A percentile compares a stretch with the other conserved stretches of the same genome.
Conservation (phyloP, 2,888 invertebrate species). For the Phania funesta region DNA sequence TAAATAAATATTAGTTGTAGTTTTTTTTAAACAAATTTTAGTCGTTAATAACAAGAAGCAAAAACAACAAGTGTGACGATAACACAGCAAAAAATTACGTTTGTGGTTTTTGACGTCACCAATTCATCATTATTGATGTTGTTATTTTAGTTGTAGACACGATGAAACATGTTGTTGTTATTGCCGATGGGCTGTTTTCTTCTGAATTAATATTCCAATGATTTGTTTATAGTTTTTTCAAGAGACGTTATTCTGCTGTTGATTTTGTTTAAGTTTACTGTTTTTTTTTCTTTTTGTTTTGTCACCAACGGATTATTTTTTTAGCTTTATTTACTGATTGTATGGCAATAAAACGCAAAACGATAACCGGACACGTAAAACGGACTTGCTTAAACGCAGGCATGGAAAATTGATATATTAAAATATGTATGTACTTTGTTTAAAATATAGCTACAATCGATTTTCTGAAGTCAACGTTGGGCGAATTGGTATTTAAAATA, state of each 20-base stretch:
- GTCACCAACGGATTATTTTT: no score
- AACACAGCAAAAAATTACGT: slow-evolving; percentile 56
- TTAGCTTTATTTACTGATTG: no score
- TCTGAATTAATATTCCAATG: not conserved
- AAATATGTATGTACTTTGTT: no score
- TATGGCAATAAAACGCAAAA: slow-evolving; percentile 8
- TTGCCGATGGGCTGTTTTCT: slow-evolving; percentile 10
- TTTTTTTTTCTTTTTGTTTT: not conserved
- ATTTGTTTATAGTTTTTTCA: not conserved
- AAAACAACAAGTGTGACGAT: slow-evolving; percentile 13
- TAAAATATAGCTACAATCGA: no score
- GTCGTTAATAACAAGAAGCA: not conserved
- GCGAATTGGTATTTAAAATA: no score
- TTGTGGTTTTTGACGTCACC: slow-evolving; percentile 60
- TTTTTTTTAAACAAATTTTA: not conserved
- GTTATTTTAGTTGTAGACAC: slow-evolving; percentile 37
- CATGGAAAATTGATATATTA: not conserved
- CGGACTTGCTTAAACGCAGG: not conserved
- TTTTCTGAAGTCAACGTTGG: no score
- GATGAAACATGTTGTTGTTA: slow-evolving; percentile 22
- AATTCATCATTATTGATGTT: slow-evolving; percentile 17
- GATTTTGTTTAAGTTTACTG: slow-evolving; percentile 8
- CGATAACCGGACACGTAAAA: not conserved
- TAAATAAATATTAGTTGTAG: not conserved
- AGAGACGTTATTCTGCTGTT: slow-evolving; percentile 11